Evolutionary conservation across 1,140 invertebrate genomes (phyloP).

Genomic region (Acromyrmex charruanus): DNA sequence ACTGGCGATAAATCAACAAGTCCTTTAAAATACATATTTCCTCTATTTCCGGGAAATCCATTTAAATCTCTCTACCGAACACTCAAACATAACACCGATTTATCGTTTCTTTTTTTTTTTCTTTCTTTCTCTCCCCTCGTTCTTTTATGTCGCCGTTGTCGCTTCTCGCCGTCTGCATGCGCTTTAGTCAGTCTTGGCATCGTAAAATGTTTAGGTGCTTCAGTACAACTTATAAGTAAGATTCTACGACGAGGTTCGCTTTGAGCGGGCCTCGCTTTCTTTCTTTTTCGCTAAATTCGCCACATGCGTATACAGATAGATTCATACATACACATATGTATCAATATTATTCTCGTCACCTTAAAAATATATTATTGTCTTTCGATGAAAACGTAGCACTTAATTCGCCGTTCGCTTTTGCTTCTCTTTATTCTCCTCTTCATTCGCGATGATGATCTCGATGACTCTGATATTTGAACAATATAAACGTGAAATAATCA

Average conservation of each 20-base stretch:
- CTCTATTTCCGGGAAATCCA: conserved; percentile 81
- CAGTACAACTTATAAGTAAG: conserved; percentile 74
- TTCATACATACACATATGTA: conserved; percentile 72
- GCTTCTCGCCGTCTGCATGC: conserved; percentile 38
- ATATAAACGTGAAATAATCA: conserved; percentile 40
- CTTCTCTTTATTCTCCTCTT: not conserved
- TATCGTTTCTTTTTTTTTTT: conserved; percentile 69
- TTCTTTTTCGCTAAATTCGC: conserved; percentile 14
- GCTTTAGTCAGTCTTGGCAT: conserved; percentile 85
- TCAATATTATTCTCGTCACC: conserved; percentile 71
- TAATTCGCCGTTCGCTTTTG: conserved; percentile 67
- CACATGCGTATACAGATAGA: conserved; percentile 78
- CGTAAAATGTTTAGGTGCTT: conserved; percentile 81
- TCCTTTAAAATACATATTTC: conserved; percentile 84
- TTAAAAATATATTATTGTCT: conserved; percentile 87
- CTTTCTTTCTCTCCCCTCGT: conserved; percentile 35
- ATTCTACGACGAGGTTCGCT: conserved; percentile 45
- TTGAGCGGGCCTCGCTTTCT: conserved; percentile 17
- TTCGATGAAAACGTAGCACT: conserved; percentile 86
- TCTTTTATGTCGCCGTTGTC: conserved; percentile 44
- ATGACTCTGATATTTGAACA: conserved; percentile 14
- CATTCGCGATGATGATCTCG: not conserved
- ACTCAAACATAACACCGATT: conserved; percentile 86
- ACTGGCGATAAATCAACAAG: conserved; percentile 85
- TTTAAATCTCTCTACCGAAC: conserved; percentile 85